Percentiles rank a stretch among this genome's conserved stretches.
Conservation (phyloP, 1,140 invertebrate species). For the Rhagoletis zephyria region DNA sequence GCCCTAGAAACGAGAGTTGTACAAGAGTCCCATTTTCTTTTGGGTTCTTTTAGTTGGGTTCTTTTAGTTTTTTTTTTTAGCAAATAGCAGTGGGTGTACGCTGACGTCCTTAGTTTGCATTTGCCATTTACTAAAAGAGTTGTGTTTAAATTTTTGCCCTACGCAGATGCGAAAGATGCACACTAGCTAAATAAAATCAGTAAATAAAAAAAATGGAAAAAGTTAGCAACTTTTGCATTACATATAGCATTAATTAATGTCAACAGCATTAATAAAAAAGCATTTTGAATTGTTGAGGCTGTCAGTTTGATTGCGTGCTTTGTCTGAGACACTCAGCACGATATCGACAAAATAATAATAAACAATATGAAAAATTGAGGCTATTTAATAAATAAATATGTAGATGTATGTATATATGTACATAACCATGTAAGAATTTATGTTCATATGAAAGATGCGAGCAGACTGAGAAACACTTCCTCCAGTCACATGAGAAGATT, state of each 20-base stretch:
- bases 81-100: too few species aligned
- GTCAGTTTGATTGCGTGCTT: background rate
- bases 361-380: background rate
- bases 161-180: background rate
- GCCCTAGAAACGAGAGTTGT: too few species aligned
- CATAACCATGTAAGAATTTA: too few species aligned
- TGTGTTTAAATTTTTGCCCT: background rate
- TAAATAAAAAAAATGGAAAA: background rate
- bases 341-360: background rate
- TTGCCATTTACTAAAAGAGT: too few species aligned
- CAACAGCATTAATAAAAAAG: slow-evolving; percentile 32
- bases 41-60: too few species aligned
- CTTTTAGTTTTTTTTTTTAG: too few species aligned
- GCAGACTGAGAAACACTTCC: background rate
- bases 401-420: too few species aligned
- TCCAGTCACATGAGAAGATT: background rate
- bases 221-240: background rate
- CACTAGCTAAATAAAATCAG: background rate
- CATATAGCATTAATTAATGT: slow-evolving; percentile 42
- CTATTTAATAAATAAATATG: background rate
- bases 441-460: background rate
- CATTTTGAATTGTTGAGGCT: slow-evolving; percentile 4
- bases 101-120: too few species aligned
- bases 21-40: too few species aligned
- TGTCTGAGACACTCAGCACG: background rate